Percentiles rank a stretch among this genome's conserved stretches.
phyloP scores from a whole-genome alignment of 2,113 vertebrate species.

The Strix aluco region DNA sequence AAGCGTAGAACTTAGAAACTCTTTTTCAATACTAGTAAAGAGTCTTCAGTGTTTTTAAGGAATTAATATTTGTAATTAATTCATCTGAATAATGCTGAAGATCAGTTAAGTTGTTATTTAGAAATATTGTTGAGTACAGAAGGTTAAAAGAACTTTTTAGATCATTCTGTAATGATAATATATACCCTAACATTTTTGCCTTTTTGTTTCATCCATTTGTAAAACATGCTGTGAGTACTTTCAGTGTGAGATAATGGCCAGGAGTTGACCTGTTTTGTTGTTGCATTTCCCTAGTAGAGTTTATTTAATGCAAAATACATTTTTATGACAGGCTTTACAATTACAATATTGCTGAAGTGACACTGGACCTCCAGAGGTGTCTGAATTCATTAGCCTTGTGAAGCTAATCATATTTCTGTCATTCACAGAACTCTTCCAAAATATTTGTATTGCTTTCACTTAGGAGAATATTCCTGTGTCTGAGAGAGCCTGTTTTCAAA shows the following conservation, averaged over 20 bases:
- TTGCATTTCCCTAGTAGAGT: constrained; percentile 8
- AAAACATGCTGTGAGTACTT: constrained; percentile 1
- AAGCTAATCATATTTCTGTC: constrained; percentile 36
- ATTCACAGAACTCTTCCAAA: constrained; percentile 17
- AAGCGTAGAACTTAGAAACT: not conserved
- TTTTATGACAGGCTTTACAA: constrained; percentile 48
- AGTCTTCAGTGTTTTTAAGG: not conserved
- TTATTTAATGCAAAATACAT: constrained; percentile 52
- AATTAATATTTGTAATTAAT: not conserved
- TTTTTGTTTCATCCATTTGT: constrained; percentile 28
- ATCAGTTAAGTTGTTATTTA: not conserved
- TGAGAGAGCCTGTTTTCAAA: constrained; percentile 19
- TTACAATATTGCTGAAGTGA: constrained; percentile 38
- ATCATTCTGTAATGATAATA: not conserved
- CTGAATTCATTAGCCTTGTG: constrained; percentile 50
- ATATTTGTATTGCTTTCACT: constrained; percentile 10
- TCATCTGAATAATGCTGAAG: not conserved
- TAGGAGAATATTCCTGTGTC: constrained; percentile 13
- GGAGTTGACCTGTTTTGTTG: constrained; percentile 32
- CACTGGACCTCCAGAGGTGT: not conserved
- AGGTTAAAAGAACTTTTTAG: not conserved
- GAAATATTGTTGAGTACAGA: not conserved
- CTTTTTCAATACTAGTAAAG: not conserved
- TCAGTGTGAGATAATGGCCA: not conserved
- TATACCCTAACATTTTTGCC: not conserved